A percentile compares a stretch with the other conserved stretches of the same genome.
phyloP scores from a whole-genome alignment of 1,140 invertebrate genomes.

The Drosophila tani region DNA sequence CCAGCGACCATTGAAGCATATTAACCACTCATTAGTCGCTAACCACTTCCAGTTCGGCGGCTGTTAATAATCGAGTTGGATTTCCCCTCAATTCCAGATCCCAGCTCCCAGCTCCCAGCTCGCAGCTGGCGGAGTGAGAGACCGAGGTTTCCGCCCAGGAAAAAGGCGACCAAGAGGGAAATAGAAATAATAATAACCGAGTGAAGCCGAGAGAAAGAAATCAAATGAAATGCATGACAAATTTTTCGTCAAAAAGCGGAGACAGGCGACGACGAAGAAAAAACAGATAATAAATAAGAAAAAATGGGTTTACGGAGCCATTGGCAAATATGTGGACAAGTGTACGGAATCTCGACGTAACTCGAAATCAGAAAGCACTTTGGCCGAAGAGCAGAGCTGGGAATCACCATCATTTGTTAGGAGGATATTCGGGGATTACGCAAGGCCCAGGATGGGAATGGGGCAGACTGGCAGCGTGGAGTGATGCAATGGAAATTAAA shows the following conservation, averaged over 20 bases:
- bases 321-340: conserved; percentile 29
- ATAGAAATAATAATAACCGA: conserved; percentile 10
- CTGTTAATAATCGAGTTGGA: conserved; percentile 19
- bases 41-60: conserved; percentile 32
- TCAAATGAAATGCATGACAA: conserved; percentile 63
- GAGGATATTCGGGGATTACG: conserved; percentile 33
- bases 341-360: conserved; percentile 4
- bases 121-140: neutral
- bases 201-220: conserved; percentile 27
- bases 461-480: conserved; percentile 6
- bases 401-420: conserved; percentile 29
- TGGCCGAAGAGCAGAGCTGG: conserved; percentile 2
- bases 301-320: conserved; percentile 1
- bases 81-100: conserved; percentile 21
- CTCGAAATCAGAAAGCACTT: conserved; percentile 22
- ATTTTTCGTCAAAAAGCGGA: conserved; percentile 18
- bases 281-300: neutral
- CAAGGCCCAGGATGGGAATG: conserved; percentile 28
- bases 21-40: conserved; percentile 22
- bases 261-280: conserved; percentile 14
- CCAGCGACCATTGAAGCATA: conserved; percentile 30
- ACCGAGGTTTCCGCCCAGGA: conserved; percentile 45
- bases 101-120: neutral
- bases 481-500: conserved; percentile 19
- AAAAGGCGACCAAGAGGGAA: conserved; percentile 21